Evolutionary conservation across 2,797 vertebrate species (phyloP), one percentile per base, ranked within the genome.

Genomic region (Betta splendens): DNA sequence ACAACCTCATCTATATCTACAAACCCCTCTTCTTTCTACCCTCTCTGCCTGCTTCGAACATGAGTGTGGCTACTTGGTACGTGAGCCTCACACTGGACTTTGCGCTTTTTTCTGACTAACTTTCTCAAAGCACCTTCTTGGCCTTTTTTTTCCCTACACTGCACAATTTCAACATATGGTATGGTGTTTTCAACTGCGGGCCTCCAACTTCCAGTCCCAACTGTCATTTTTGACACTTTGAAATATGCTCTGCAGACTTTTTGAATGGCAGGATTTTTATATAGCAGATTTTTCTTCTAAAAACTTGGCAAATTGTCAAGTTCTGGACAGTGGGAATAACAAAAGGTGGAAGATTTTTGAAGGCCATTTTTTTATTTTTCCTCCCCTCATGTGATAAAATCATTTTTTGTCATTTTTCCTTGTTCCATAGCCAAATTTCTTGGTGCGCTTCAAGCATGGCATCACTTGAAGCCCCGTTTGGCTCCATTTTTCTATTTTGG

Each of bases 401-500:
- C 90, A 91, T 89, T 89, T 88, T 85, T 81, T 52, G 73, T 85
- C 63, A 79, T 88, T 88, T 75, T 69, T 92, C 89, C 60, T 92
- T 59, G 88, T 87, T 89, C 91, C 92, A 90, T 88, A 87, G 91
- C 91, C 91, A 92, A 94, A 93, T 81, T 90, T 95, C 92, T 96
- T 98, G 92, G 47, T 39, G 94, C 89, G 94, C 97, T 99, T 98
- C 97, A 97, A 93, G 83, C 54, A 69, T 91, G 91, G 94, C 93
- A 96, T 64, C 57, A 76, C 87, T 94, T 96, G 96, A 99, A 98
- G 83, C 79, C 75, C 83, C 89, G 89, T 96, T 98, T 99, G 97
- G 96, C 96, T 97, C 93, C 94, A 93, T 92, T 96, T 97, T 96
- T 95, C 93, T 94, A 93, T 93, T 95, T 96, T 94, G 92, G 92